Evolutionary conservation across 2,888 invertebrate genomes (phyloP), one percentile per base, ranked within the genome.

Genomic region (Chrysolina haemoptera): DNA sequence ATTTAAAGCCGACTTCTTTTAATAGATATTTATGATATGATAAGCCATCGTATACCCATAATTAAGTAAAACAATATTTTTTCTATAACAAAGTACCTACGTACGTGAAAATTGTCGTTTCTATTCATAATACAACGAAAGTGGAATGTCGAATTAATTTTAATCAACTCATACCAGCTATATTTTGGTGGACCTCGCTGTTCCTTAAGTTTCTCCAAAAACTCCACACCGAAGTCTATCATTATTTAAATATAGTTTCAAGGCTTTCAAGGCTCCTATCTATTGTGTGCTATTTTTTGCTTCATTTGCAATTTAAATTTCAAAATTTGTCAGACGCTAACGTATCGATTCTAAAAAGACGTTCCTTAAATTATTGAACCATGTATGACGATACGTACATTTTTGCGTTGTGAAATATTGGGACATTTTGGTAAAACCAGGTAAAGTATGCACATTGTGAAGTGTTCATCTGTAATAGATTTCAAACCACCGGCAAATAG

Each of bases 221-320:
- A 27, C 20, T 27, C 14, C 8, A 35, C 35, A 8, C 6, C 6
- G 8, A 63, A 16, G n/a, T 1, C 62, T 11, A 27, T 40, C 1
- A 27, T 62, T 18, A 14, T 27, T 14, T 22, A 16, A 62, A 40
- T 62, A 41, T 18, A 62, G 40, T 62, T 50, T 66, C 48, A 35
- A 66, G 66, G 66, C 14, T 18, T n/a, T 18, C 27, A 9, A 16
- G 65, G 46, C 5, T 11, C 35, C 12, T 50, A 50, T 50, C 35
- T 50, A 66, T 66, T 66, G 66, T 66, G 20, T 35, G 22, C 16
- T n/a, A 14, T 27, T 16, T 65, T 65, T 46, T 50, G 27, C 35
- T 35, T 35, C n/a, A 66, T 66, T 66, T 66, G 50, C 66, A 66
- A 66, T 48, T 48, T 3, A 66, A 66, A 66, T 66, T 48, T 11